phyloP scores from a whole-genome alignment of 2,113 vertebrate species.

The Irena cyanogastra region DNA sequence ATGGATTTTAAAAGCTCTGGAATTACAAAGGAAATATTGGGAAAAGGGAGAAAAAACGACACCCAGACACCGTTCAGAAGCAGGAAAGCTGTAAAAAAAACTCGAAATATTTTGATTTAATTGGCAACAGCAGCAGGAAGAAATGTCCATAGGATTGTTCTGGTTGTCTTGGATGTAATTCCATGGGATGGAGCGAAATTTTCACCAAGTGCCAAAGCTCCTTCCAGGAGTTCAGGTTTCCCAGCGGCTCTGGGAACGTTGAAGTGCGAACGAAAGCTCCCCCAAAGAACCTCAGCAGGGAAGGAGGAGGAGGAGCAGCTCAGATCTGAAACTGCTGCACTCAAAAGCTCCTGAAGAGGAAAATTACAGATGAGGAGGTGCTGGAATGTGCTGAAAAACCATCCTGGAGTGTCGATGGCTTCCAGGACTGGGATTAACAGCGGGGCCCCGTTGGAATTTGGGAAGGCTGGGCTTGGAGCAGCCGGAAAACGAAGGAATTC shows the following conservation, averaged over 20 bases:
- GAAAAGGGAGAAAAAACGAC: neutral
- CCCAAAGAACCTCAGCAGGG: neutral
- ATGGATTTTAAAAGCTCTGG: neutral
- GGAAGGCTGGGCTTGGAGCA: neutral
- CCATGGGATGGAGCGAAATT: neutral
- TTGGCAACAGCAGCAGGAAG: neutral
- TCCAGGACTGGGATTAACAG: neutral
- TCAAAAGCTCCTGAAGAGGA: neutral
- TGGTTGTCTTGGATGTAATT: neutral
- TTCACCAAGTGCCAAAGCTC: neutral
- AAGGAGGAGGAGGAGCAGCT: neutral
- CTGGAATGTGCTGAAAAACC: slow-evolving; percentile 4
- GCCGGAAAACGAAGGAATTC: neutral
- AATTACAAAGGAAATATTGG: neutral
- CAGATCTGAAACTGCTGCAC: neutral
- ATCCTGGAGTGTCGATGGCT: neutral
- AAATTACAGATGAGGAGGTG: neutral
- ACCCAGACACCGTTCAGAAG: neutral
- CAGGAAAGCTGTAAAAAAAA: neutral
- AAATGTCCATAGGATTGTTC: neutral
- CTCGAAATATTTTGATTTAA: neutral
- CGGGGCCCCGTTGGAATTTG: neutral
- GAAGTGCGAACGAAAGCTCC: neutral
- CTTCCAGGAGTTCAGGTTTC: slow-evolving; percentile 13
- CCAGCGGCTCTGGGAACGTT: neutral